Conservation (phyloP, 1,140 invertebrate genomes). For the Atta texana region DNA sequence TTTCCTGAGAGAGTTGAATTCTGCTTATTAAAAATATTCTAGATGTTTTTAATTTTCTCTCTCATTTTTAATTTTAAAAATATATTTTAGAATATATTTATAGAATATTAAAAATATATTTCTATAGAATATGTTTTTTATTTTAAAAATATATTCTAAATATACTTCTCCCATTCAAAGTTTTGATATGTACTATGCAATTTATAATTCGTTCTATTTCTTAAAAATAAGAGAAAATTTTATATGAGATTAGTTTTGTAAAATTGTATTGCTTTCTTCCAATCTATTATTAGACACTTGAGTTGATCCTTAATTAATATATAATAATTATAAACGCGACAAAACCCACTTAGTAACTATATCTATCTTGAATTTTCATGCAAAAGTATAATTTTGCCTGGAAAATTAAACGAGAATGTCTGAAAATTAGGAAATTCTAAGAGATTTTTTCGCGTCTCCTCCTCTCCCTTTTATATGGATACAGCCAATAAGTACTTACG, state of each 20-base stretch:
- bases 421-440: slow-evolving; percentile 6
- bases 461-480: neutral
- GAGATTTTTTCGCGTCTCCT: neutral
- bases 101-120: no score
- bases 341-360: neutral
- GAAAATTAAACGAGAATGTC: neutral
- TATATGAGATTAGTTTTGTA: neutral
- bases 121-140: neutral
- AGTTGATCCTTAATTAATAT: neutral
- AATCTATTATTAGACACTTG: neutral
- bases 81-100: no score
- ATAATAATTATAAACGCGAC: neutral
- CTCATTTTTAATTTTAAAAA: no score
- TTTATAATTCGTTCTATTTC: neutral
- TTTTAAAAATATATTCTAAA: neutral
- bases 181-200: neutral
- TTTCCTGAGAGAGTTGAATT: neutral
- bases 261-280: neutral
- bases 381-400: slow-evolving; percentile 8
- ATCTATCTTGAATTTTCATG: neutral
- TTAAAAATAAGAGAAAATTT: neutral
- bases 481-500: slow-evolving; percentile 19
- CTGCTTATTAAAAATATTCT: neutral
- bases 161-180: neutral
- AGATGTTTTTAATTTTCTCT: neutral